Evolutionary conservation across 2,888 invertebrate species (phyloP).

Genomic region (Machimus rusticus): DNA sequence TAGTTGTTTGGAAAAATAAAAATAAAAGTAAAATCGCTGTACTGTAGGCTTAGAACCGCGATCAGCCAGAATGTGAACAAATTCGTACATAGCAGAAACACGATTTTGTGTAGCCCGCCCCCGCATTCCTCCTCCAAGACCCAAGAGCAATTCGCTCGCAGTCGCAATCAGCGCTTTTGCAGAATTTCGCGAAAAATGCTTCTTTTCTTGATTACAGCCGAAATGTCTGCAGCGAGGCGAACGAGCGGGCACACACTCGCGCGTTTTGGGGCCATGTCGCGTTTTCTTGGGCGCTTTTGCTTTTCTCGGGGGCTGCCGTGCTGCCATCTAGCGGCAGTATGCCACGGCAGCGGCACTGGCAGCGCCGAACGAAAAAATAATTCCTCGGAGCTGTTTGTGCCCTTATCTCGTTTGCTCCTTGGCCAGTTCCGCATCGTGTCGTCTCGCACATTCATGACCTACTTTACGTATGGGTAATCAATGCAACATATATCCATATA

Average conservation of each 20-base stretch:
- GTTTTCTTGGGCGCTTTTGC: neutral
- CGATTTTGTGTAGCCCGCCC: neutral
- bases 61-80: neutral
- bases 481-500: constrained; percentile 58
- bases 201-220: constrained; percentile 12
- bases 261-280: constrained; percentile 14
- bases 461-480: constrained; percentile 61
- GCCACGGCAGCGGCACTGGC: neutral
- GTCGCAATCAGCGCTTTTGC: neutral
- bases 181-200: neutral
- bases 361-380: neutral
- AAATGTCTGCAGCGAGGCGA: neutral
- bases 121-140: neutral
- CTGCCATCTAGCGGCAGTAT: neutral
- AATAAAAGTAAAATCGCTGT: neutral
- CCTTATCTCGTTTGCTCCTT: constrained; percentile 59
- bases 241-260: neutral
- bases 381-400: constrained; percentile 30
- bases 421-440: constrained; percentile 57
- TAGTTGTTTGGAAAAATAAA: too few species aligned
- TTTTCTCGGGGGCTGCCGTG: neutral
- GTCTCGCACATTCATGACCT: constrained; percentile 64
- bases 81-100: neutral
- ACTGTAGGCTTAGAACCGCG: neutral
- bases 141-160: neutral